Base-by-base conservation (phyloP, 2,888 invertebrate genomes). In the Eupeodes luniger region DNA sequence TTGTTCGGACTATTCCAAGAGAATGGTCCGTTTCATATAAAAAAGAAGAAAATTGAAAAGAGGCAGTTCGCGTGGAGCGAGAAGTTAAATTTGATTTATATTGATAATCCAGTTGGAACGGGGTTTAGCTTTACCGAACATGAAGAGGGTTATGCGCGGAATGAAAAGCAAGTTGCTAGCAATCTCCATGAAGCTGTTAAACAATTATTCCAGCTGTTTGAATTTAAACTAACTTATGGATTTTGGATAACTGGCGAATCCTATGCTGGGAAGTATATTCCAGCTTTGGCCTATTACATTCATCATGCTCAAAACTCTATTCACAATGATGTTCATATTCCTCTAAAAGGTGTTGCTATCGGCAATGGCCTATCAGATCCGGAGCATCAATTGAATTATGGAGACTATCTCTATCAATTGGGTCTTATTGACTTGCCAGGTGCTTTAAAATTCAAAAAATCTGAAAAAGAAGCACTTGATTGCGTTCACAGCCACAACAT, bases 91-190 rank as follows among this genome's bases (percentile, higher is more conserved):
- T 97, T 98, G 59, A 95, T 99, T 76, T 99, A 97, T 92, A 96
- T 99, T 79, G 98, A 99, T 92, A 98, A 98, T 93, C 98, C 98
- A 0, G 98, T 97, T 0, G 98, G 98, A 2, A 97, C 98, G 2
- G 98, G 98, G 0, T 99, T 96, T 92, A 98, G 98, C 93, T 98
- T 98, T 91, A 98, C 98, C 0, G 95, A 96, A 4, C 93, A 95
- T 75, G 95, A 96, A 27, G 95, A 93, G 75, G 98, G 98, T 0
- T 98, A 97, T 93, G 96, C 97, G 12, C 95, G 94, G 5, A 96
- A 97, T 92, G 96, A 98, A 93, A 95, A 95, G 0, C 96, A 96
- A 92, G 97, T 98, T 2, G 98, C 97, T 0, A 94, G 95, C 70
- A 96, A 98, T 92, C 93, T 98, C 9, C 96, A 97, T 91, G 94